Conservation (phyloP, 2,888 invertebrate species). For the Taphrorychus bicolor region DNA sequence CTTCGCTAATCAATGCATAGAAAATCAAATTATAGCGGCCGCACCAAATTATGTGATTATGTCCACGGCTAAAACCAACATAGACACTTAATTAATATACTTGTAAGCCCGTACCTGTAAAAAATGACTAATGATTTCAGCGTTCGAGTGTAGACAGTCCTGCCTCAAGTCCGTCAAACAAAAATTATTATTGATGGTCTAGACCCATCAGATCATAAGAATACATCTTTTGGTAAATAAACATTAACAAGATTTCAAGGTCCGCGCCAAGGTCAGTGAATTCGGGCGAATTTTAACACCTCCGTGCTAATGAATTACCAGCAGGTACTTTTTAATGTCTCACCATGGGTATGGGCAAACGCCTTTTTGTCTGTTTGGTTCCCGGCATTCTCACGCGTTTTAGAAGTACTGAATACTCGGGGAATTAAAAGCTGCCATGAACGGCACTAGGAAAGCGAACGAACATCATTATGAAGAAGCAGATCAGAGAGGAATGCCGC, state of each 20-base stretch:
- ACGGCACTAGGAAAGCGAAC: not conserved
- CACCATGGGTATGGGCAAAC: constrained; percentile 6
- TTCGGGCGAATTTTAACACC: constrained; percentile 38
- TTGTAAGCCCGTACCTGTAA: constrained; percentile 29
- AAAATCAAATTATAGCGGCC: not conserved
- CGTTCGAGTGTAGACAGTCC: constrained; percentile 37
- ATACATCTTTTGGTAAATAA: constrained; percentile 38
- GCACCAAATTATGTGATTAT: constrained; percentile 2
- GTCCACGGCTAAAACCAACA: constrained; percentile 9
- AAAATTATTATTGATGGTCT: constrained; percentile 41
- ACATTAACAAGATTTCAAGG: constrained; percentile 40
- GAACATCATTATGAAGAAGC: too few species aligned
- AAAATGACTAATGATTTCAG: constrained; percentile 38
- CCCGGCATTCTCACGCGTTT: not conserved
- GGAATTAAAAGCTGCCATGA: not conserved
- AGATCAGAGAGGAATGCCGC: not conserved
- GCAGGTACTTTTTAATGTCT: constrained; percentile 21
- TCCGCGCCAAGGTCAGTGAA: constrained; percentile 32
- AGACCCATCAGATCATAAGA: constrained; percentile 36
- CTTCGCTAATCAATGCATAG: constrained; percentile 7
- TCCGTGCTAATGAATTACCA: constrained; percentile 35
- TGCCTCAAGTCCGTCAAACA: constrained; percentile 35
- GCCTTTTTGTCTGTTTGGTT: not conserved
- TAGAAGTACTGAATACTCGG: not conserved
- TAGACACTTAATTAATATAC: constrained; percentile 27